phyloP scores from a whole-genome alignment of 2,888 invertebrate genomes.

The Eurytoma adleriae region DNA sequence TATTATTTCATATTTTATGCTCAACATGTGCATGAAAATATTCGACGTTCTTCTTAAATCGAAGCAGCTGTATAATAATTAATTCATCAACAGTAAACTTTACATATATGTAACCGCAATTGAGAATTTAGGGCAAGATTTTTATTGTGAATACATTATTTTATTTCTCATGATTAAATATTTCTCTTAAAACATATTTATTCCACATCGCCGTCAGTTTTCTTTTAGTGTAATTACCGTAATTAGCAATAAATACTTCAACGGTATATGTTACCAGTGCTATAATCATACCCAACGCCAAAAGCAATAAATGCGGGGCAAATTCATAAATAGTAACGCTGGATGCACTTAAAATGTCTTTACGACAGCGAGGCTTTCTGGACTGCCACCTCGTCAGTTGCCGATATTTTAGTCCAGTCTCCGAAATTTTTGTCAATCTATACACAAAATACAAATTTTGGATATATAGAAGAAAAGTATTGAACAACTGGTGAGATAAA shows the following conservation, averaged over 20 bases:
- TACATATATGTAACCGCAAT: no score
- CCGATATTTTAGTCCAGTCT: constrained; percentile 65
- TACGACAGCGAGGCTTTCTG: constrained; percentile 66
- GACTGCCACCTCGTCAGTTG: constrained; percentile 67
- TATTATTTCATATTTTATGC: no score
- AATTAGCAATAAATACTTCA: constrained; percentile 19
- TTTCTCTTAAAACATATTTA: background rate
- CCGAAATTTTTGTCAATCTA: constrained; percentile 65
- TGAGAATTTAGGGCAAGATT: no score
- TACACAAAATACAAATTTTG: no score
- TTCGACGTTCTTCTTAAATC: no score
- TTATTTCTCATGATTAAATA: no score
- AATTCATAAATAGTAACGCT: constrained; percentile 67
- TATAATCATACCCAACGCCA: constrained; percentile 60
- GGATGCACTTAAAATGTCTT: constrained; percentile 63
- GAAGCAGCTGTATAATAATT: no score
- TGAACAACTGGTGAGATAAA: background rate
- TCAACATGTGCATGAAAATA: no score
- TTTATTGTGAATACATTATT: no score
- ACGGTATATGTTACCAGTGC: constrained; percentile 59
- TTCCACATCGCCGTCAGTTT: background rate
- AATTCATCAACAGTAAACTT: no score
- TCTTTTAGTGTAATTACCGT: background rate
- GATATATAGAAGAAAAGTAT: no score
- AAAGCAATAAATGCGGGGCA: constrained; percentile 65